Evolutionary conservation across 2,888 invertebrate species (phyloP).

Genomic region (Cheilosia impressa): DNA sequence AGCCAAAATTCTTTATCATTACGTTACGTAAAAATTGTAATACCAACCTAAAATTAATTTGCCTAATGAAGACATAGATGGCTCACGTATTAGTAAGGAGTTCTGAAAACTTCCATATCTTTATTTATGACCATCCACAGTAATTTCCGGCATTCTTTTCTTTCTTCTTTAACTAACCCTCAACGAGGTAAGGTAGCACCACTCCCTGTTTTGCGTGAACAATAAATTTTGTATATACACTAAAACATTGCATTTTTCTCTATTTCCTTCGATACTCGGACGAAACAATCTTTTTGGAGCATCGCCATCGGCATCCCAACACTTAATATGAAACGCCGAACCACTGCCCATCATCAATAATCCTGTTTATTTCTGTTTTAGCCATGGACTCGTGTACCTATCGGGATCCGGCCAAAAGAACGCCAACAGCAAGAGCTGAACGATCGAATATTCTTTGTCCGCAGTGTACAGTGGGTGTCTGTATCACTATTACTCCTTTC

Average conservation of each 20-base stretch:
- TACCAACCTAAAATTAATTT: not conserved
- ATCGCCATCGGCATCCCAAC: too few relatives aligned
- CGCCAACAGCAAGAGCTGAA: not conserved
- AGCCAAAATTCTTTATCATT: not conserved
- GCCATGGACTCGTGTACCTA: too few relatives aligned
- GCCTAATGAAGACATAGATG: not conserved
- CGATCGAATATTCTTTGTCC: conserved; percentile 12
- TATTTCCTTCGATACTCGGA: too few relatives aligned
- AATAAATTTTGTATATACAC: too few relatives aligned
- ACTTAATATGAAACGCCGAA: too few relatives aligned
- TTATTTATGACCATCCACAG: not conserved
- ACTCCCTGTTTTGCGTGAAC: too few relatives aligned
- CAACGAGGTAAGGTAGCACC: conserved; percentile 1
- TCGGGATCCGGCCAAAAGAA: too few relatives aligned
- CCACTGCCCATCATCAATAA: too few relatives aligned
- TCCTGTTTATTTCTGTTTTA: too few relatives aligned
- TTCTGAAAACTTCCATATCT: not conserved
- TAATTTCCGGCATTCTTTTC: too few relatives aligned
- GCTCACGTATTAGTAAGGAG: not conserved
- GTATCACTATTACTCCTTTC: conserved; percentile 20
- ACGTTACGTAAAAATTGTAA: not conserved
- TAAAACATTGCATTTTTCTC: too few relatives aligned
- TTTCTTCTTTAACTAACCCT: not conserved
- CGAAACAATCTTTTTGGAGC: too few relatives aligned
- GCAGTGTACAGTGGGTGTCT: not conserved